Conservation (phyloP, 2,888 invertebrate species). For the Yponomeuta cagnagella region DNA sequence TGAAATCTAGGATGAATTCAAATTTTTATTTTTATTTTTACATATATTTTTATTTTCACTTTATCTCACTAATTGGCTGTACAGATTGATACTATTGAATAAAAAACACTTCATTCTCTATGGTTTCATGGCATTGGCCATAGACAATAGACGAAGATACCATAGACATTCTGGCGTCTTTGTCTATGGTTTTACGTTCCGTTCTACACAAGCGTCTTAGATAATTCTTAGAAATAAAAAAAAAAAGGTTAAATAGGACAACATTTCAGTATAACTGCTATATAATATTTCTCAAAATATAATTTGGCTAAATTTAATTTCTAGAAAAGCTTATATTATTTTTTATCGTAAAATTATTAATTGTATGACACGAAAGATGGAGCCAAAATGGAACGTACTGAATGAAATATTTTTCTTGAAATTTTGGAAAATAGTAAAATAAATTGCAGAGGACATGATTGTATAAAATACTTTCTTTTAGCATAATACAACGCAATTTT, state of each 20-base stretch:
- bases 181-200: slow-evolving; percentile 50
- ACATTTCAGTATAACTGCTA: background rate
- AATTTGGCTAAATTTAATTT: background rate
- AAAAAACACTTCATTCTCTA: background rate
- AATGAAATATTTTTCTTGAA: slow-evolving; percentile 68
- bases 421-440: slow-evolving; percentile 69
- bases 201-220: slow-evolving; percentile 24
- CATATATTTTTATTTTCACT: background rate
- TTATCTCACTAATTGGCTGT: background rate
- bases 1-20: background rate
- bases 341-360: background rate
- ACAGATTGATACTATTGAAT: background rate
- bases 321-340: background rate
- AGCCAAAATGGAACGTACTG: slow-evolving; percentile 60
- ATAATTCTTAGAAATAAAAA: background rate
- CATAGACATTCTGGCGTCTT: slow-evolving; percentile 38
- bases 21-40: background rate
- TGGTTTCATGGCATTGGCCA: slow-evolving; percentile 8
- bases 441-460: slow-evolving; percentile 66
- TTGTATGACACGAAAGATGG: background rate
- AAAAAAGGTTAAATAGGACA: background rate
- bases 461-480: slow-evolving; percentile 56
- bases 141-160: slow-evolving; percentile 23
- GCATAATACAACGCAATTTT: slow-evolving; percentile 24
- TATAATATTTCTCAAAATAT: background rate